Base-by-base conservation (phyloP, 37 sponge, comb jelly and placozoan genomes). In the Mnemiopsis leidyi region DNA sequence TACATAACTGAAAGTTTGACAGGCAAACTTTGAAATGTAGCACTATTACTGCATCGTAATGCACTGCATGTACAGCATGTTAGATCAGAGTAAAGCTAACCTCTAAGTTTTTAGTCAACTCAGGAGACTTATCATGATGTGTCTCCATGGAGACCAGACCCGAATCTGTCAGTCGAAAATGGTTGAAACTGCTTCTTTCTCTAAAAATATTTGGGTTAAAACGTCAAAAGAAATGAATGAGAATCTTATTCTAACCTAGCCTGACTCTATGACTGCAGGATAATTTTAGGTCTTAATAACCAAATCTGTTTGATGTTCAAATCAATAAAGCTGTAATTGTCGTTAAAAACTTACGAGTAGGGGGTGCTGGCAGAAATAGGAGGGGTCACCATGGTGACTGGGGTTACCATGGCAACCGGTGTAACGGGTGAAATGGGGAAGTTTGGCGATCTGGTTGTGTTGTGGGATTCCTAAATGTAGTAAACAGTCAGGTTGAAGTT, bases 261-360 rank as follows among this genome's bases (percentile, higher is more conserved):
- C n/a, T n/a, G n/a, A n/a, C n/a, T n/a, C n/a, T n/a, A n/a, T n/a
- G n/a, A n/a, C n/a, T n/a, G n/a, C n/a, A n/a, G n/a, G n/a, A n/a
- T n/a, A n/a, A n/a, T n/a, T n/a, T n/a, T n/a, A n/a, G n/a, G n/a
- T n/a, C n/a, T n/a, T n/a, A n/a, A n/a, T n/a, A n/a, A n/a, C n/a
- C n/a, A n/a, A n/a, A n/a, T n/a, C n/a, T n/a, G n/a, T n/a, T n/a
- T n/a, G n/a, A n/a, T n/a, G n/a, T n/a, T n/a, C n/a, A n/a, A n/a
- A n/a, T n/a, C n/a, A n/a, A n/a, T n/a, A n/a, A n/a, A n/a, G n/a
- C n/a, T n/a, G n/a, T n/a, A n/a, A n/a, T n/a, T n/a, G n/a, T n/a
- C n/a, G n/a, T n/a, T 71, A 18, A 71, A 71, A 5, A 77, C 79
- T 77, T 77, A 77, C 79, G 79, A 77, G 79, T 77, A 77, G 5